These are phyloP conservation scores for Cavia porcellus DNA, from an alignment of 2,113 vertebrate genomes.

Conservation along the genomic window DNA sequence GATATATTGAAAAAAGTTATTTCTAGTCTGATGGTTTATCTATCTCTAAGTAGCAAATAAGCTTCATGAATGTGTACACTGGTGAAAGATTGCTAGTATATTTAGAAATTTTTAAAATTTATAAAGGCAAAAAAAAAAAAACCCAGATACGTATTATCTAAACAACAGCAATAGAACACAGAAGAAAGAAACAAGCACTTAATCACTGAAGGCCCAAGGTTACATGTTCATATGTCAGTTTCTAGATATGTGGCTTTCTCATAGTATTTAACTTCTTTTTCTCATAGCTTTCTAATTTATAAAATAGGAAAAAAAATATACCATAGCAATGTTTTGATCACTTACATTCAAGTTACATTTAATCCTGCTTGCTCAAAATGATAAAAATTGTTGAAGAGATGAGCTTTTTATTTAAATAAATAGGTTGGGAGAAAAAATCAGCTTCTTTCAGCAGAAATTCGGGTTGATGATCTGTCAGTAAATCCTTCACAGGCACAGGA, in stretches of 20 bases:
- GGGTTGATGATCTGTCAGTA: slow-evolving; percentile 27
- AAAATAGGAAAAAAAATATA: background rate
- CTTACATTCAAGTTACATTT: background rate
- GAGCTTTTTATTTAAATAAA: slow-evolving; percentile 53
- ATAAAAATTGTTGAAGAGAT: slow-evolving; percentile 34
- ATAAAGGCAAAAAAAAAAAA: background rate
- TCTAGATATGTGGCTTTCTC: background rate
- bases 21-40: background rate
- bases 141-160: background rate
- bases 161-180: background rate
- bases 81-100: background rate
- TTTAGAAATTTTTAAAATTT: slow-evolving; percentile 34
- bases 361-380: background rate
- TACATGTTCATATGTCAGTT: background rate
- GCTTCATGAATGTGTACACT: background rate
- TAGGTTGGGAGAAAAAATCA: slow-evolving; percentile 51
- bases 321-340: background rate
- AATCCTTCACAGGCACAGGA: slow-evolving; percentile 28
- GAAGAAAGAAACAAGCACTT: background rate
- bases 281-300: background rate
- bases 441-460: slow-evolving; percentile 59
- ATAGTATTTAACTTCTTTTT: background rate
- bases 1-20: background rate
- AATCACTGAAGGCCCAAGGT: background rate
- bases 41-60: slow-evolving; percentile 1